A percentile compares a stretch with the other conserved stretches of the same genome.
Evolutionary conservation across 2,797 vertebrate species (phyloP).

Genomic region (Schizopygopsis pylzovi): DNA sequence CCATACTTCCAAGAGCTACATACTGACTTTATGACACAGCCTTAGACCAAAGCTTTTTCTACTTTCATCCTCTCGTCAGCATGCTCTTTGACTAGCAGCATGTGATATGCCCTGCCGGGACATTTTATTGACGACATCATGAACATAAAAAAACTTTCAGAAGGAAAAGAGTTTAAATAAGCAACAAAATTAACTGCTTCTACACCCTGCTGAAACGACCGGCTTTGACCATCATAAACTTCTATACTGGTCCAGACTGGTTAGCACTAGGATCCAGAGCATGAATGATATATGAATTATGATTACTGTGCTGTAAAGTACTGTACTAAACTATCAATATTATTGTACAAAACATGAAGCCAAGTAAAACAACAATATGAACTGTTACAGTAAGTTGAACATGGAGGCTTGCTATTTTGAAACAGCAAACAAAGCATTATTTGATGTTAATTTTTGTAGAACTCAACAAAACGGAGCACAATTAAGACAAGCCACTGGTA

Average conservation of each 20-base stretch:
- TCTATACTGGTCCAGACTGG: not conserved
- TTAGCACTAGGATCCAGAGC: not conserved
- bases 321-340: not conserved
- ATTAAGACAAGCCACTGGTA: not conserved
- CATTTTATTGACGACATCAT: constrained; percentile 10
- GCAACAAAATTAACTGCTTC: constrained; percentile 9
- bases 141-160: constrained; percentile 31
- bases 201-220: not conserved
- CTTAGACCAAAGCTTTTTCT: constrained; percentile 24
- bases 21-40: constrained; percentile 36
- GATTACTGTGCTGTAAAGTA: not conserved
- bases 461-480: not conserved
- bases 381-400: not conserved
- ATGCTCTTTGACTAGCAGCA: constrained; percentile 1
- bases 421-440: not conserved
- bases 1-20: constrained; percentile 32
- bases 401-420: not conserved
- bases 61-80: constrained; percentile 34
- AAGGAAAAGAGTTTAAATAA: constrained; percentile 19
- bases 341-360: not conserved
- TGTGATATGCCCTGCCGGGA: not conserved
- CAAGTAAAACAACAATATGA: not conserved
- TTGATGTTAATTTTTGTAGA: not conserved
- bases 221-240: not conserved
- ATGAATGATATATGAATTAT: not conserved